Evolutionary conservation across 2,888 invertebrate species (phyloP).

Genomic region (Archips xylosteana): DNA sequence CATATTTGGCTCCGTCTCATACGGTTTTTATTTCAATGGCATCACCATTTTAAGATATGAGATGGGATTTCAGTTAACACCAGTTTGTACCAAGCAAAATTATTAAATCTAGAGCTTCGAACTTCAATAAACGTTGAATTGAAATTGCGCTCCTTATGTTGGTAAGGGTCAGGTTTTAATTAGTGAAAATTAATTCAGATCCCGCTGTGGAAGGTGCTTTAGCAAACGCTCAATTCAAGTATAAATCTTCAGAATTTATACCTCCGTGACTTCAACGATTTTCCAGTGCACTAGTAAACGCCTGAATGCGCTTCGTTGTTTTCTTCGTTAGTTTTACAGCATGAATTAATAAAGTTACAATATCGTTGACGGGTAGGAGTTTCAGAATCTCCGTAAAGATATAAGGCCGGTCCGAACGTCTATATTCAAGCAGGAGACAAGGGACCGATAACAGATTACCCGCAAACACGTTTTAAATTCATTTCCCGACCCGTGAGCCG

Average conservation of each 20-base stretch:
- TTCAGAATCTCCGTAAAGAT: constrained; percentile 72
- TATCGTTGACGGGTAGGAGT: constrained; percentile 44
- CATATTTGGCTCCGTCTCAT: constrained; percentile 70
- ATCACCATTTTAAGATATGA: not conserved
- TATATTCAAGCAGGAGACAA: constrained; percentile 82
- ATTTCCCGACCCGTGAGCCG: constrained; percentile 84
- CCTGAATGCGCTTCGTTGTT: not conserved
- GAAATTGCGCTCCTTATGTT: constrained; percentile 52
- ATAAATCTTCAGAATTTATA: constrained; percentile 38
- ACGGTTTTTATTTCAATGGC: not conserved
- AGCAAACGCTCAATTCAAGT: constrained; percentile 40
- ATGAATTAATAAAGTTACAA: not conserved
- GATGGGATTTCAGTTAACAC: not conserved
- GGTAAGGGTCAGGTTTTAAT: constrained; percentile 52
- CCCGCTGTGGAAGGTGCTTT: constrained; percentile 45
- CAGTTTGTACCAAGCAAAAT: not conserved
- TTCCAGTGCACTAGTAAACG: not conserved
- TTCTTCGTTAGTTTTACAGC: not conserved
- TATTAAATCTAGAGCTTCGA: not conserved
- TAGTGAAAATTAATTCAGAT: constrained; percentile 50
- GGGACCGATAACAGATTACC: constrained; percentile 86
- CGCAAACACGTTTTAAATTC: constrained; percentile 86
- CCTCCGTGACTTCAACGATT: constrained; percentile 5
- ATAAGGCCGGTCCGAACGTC: constrained; percentile 75
- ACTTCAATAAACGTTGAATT: constrained; percentile 51